A percentile compares a stretch with the other conserved stretches of the same genome.
Conservation (phyloP, 53 echinoderm and acorn worm species). For the Mesocentrotus franciscanus region DNA sequence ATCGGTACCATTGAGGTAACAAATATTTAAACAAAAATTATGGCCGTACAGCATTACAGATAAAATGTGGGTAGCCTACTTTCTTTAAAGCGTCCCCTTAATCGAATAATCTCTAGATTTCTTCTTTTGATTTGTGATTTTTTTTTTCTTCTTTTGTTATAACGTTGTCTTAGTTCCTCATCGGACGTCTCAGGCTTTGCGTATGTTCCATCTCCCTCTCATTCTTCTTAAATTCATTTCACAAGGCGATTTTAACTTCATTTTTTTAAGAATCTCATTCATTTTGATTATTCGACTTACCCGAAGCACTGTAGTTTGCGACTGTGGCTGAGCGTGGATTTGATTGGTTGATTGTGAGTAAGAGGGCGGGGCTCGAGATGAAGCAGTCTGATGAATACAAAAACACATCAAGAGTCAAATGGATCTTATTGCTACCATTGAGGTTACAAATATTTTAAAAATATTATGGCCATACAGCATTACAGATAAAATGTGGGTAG, state of each 20-base stretch:
- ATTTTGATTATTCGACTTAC: conserved; percentile 4
- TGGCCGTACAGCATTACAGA: too few species aligned
- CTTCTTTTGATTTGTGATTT: background rate
- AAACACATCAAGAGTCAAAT: background rate
- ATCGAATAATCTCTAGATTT: background rate
- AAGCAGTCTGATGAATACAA: background rate
- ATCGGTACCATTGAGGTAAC: background rate
- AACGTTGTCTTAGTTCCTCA: too few species aligned
- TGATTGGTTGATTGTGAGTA: background rate
- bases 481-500: too few species aligned
- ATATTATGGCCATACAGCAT: too few species aligned
- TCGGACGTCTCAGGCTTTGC: background rate
- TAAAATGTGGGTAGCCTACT: too few species aligned
- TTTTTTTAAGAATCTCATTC: background rate
- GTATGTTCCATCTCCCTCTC: background rate
- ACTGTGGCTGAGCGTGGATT: background rate
- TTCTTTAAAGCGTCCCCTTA: too few species aligned
- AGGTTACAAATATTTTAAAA: too few species aligned
- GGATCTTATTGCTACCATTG: too few species aligned
- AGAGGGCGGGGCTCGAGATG: background rate
- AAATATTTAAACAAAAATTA: too few species aligned
- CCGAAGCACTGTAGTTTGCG: background rate
- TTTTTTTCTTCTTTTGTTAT: too few species aligned
- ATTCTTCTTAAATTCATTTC: background rate
- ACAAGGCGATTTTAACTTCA: background rate